phyloP scores from a whole-genome alignment of 2,797 vertebrate species.

The Podargus strigoides region DNA sequence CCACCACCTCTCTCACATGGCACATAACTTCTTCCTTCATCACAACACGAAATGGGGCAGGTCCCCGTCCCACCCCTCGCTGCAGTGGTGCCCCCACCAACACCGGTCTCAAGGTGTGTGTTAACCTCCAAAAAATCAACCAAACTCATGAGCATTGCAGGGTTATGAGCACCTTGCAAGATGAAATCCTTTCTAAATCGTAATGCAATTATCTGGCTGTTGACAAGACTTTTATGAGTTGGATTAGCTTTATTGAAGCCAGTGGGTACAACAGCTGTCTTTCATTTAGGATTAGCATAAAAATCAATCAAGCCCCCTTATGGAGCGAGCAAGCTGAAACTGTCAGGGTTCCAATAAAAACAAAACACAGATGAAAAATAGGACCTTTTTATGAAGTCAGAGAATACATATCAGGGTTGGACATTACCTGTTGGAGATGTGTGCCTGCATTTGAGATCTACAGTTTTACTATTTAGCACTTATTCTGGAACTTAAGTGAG shows the following conservation, averaged over 20 bases:
- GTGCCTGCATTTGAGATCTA: fast-evolving
- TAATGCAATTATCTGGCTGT: neutral
- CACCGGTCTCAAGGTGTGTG: fast-evolving
- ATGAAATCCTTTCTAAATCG: neutral
- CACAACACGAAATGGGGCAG: fast-evolving
- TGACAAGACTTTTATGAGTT: neutral
- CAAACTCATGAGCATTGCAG: neutral
- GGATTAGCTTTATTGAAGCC: neutral
- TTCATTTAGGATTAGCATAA: constrained; percentile 29
- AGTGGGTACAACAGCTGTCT: neutral
- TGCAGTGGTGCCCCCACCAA: no score
- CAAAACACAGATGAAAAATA: neutral
- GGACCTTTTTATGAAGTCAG: neutral
- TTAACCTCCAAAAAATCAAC: neutral
- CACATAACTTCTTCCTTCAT: fast-evolving
- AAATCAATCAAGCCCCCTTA: constrained; percentile 14
- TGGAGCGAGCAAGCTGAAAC: neutral
- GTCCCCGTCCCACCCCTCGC: fast-evolving
- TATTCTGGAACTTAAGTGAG: neutral
- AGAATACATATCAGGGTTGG: neutral
- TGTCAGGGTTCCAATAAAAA: neutral
- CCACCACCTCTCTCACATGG: fast-evolving
- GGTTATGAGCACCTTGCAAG: neutral
- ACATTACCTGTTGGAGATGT: neutral
- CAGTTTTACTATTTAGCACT: neutral